phyloP scores from a whole-genome alignment of 1,140 invertebrate genomes.

The Eueides isabella region DNA sequence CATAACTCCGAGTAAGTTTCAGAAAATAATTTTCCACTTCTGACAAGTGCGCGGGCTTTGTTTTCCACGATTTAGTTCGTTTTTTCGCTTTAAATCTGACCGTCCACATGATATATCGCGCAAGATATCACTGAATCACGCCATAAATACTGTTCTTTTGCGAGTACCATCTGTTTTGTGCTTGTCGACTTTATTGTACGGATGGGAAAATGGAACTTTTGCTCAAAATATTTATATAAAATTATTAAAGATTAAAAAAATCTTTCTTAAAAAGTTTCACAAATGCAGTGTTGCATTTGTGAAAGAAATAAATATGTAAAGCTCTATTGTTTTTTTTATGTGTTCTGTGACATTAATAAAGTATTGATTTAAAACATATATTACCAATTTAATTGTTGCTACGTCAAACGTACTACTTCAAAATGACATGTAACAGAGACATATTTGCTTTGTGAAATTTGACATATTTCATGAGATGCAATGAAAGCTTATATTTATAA shows the following conservation, averaged over 20 bases:
- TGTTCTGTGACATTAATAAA: no score
- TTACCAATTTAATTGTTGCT: no score
- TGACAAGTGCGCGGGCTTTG: conserved; percentile 25
- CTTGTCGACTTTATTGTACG: neutral
- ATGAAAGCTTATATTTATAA: no score
- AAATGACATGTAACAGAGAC: no score
- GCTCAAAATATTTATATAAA: neutral
- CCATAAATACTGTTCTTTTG: conserved; percentile 4
- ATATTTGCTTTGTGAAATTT: no score
- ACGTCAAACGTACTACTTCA: no score
- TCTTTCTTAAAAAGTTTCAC: no score
- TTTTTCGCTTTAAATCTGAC: conserved; percentile 17
- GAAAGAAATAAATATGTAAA: no score
- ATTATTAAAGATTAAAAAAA: neutral
- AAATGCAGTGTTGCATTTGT: no score
- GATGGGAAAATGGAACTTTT: neutral
- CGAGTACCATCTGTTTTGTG: conserved; percentile 1
- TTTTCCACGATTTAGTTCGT: conserved; percentile 16
- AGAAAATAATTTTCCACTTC: conserved; percentile 30
- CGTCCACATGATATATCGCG: conserved; percentile 9
- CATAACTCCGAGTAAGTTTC: conserved; percentile 28
- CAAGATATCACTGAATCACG: conserved; percentile 1
- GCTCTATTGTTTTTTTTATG: no score
- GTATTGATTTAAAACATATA: no score
- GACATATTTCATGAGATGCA: no score